Percentiles rank a stretch among this genome's conserved stretches.
phyloP scores from a whole-genome alignment of 1,140 invertebrate genomes.

The Diachasma alloeum region DNA sequence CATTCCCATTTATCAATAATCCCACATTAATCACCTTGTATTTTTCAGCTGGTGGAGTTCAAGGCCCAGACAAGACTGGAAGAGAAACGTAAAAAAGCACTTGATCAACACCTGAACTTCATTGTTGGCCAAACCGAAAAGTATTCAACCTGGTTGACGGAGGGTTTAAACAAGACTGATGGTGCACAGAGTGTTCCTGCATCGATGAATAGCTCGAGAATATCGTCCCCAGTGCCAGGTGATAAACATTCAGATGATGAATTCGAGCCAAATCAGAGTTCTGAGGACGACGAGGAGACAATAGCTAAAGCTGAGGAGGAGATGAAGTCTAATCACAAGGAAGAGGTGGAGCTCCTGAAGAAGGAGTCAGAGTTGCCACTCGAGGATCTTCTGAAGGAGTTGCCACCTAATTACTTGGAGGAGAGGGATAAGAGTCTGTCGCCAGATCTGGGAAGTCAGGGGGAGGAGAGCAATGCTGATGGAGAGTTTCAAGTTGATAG shows the following conservation, averaged over 20 bases:
- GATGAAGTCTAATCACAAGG: constrained; percentile 71
- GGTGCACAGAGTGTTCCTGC: constrained; percentile 58
- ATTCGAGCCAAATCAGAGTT: constrained; percentile 80
- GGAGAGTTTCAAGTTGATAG: constrained; percentile 72
- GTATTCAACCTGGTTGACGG: constrained; percentile 90
- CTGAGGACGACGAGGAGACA: constrained; percentile 94
- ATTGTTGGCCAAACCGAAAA: constrained; percentile 99
- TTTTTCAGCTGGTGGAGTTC: constrained; percentile 85
- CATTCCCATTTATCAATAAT: too few species aligned
- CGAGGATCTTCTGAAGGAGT: constrained; percentile 82
- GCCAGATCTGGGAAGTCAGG: constrained; percentile 38
- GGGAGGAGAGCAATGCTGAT: constrained; percentile 36
- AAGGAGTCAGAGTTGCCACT: constrained; percentile 91
- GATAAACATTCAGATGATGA: constrained; percentile 72
- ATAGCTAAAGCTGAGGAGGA: constrained; percentile 92
- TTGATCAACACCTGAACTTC: constrained; percentile 97
- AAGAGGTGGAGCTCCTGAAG: constrained; percentile 87
- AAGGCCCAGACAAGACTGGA: constrained; percentile 92
- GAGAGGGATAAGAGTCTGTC: constrained; percentile 71
- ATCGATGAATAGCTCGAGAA: constrained; percentile 64
- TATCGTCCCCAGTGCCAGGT: constrained; percentile 57
- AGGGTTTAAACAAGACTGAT: constrained; percentile 78
- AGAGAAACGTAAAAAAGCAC: constrained; percentile 92
- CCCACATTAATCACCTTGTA: constrained; percentile 28
- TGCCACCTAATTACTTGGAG: constrained; percentile 81